These are phyloP conservation scores for Dasyprocta punctata DNA, from an alignment of 2,113 vertebrate genomes.

Conservation along the genomic window DNA sequence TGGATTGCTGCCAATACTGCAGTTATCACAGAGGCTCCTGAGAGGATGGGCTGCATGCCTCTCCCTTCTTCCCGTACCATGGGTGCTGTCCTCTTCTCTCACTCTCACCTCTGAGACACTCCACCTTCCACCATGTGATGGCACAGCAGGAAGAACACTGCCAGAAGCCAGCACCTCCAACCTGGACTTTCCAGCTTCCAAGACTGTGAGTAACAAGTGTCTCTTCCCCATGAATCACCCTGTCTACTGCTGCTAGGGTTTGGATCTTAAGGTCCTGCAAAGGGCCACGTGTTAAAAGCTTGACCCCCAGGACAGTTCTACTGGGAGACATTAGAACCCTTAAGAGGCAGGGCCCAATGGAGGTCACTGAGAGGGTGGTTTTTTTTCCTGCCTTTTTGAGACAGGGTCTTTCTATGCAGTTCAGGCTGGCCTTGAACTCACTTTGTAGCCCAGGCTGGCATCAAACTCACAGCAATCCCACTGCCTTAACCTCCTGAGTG, in stretches of 20 bases:
- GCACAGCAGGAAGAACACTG: background rate
- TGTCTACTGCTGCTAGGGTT: background rate
- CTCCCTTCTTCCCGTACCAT: background rate
- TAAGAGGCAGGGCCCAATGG: background rate
- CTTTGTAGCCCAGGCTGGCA: too few relatives aligned
- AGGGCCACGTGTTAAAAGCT: background rate
- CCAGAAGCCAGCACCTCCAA: background rate
- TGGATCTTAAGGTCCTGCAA: background rate
- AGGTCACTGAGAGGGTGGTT: background rate
- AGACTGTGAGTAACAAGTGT: background rate
- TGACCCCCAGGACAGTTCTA: background rate
- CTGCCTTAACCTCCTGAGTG: too few relatives aligned
- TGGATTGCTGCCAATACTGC: background rate
- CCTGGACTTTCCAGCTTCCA: background rate
- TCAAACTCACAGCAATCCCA: too few relatives aligned
- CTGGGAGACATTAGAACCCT: background rate
- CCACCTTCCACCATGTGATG: background rate
- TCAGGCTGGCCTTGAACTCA: too few relatives aligned
- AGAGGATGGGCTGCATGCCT: background rate
- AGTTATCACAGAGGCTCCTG: background rate
- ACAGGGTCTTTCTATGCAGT: too few relatives aligned
- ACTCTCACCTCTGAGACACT: background rate
- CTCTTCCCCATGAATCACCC: background rate
- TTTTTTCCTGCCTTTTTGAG: too few relatives aligned
- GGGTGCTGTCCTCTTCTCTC: too few relatives aligned